Base-by-base conservation (phyloP, 92 coral and sea anemone species). In the Epizoanthus stellaris region DNA sequence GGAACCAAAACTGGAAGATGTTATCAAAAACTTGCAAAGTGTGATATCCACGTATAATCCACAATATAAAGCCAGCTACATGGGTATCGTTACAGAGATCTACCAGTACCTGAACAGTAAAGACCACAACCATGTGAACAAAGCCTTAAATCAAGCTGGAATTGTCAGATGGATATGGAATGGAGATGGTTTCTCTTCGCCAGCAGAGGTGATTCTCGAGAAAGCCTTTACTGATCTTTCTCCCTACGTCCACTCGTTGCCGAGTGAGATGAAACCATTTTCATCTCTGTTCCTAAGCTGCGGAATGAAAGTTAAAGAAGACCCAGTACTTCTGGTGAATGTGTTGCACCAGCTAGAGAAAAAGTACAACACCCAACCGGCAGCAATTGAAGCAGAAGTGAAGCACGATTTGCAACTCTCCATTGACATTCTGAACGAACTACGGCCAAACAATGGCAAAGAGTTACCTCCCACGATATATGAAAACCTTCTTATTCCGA, bases 101-200 rank as follows among this genome's bases (percentile, higher is more conserved):
- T 79, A 79, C 83, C 60, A 62, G 40, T 79, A 79, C 47, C 49
- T 79, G n/a, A 63, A 58, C 15, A 79, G 60, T 4, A 79, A 79
- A 20, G 83, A 62, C 85, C 74, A 66, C 88, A 83, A 69, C 56
- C 47, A 43, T 13, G 86, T 61, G 19, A 86, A 60, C 66, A 73
- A 64, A 68, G 87, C 85, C 54, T 38, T 89, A 61, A 36, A 57
- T 16, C 14, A 65, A 20, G 72, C 86, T 40, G 74, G 83, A 20
- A 71, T 81, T 5, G 8, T 34, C 12, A 40, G 20, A 20, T 92
- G 95, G 95, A 75, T 92, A 58, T 92, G 95, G 94, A 86, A 91
- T 39, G 94, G 92, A 70, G 84, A 80, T n/a, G 94, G 92, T 12
- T 91, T 91, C 75, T 85, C 85, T 21, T 42, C 85, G n/a, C 94